phyloP scores from a whole-genome alignment of 2,113 vertebrate genomes.

The Pavo muticus region DNA sequence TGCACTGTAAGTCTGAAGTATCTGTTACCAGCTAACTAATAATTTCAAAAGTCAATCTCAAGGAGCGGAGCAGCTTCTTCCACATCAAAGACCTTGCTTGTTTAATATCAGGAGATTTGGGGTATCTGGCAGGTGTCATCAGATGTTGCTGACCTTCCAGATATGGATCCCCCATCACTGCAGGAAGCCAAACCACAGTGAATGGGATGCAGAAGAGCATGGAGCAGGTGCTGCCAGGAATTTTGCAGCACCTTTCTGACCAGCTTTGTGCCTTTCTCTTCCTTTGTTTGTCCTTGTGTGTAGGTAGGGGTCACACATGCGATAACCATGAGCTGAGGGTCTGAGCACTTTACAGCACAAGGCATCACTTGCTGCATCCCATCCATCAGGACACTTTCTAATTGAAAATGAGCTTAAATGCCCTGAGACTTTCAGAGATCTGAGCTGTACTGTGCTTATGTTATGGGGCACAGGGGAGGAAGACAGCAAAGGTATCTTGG shows the following conservation, averaged over 20 bases:
- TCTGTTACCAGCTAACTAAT: neutral
- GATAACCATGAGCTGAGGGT: neutral
- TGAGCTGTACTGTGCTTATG: neutral
- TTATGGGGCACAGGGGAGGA: neutral
- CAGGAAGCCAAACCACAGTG: neutral
- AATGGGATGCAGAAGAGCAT: neutral
- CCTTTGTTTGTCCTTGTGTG: neutral
- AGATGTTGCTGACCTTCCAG: neutral
- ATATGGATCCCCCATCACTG: neutral
- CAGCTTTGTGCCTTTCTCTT: neutral
- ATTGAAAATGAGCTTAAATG: neutral
- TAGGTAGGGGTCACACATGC: neutral
- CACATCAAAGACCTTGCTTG: neutral
- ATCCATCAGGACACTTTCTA: fast-evolving
- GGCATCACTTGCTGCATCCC: neutral
- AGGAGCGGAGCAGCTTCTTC: neutral
- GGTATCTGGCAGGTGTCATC: neutral
- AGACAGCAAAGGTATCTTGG: neutral
- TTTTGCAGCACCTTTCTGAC: neutral
- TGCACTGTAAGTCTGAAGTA: neutral
- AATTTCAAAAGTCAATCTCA: neutral
- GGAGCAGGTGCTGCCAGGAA: neutral
- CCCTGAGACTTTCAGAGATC: neutral
- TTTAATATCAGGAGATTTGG: neutral
- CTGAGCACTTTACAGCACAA: neutral